These are phyloP conservation scores for Fragum fragum DNA, from an alignment of 2,888 invertebrate genomes.

Conservation along the genomic window DNA sequence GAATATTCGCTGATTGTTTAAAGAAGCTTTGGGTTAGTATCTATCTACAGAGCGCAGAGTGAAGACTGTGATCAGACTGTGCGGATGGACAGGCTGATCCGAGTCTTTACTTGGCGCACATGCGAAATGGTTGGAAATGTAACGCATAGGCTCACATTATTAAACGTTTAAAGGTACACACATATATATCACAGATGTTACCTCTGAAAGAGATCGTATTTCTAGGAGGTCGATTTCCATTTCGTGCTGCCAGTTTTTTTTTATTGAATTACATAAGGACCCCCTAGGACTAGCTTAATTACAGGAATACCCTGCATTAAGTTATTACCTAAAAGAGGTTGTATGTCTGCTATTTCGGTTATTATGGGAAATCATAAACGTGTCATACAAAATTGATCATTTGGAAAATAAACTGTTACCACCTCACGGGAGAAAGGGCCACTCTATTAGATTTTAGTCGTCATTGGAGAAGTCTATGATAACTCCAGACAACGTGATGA, in stretches of 20 bases:
- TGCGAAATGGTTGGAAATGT: too few species aligned
- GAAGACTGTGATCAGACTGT: too few species aligned
- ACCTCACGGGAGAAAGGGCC: too few species aligned
- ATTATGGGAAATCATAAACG: not conserved
- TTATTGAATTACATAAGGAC: not conserved
- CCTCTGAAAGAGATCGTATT: not conserved
- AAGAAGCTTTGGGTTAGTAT: too few species aligned
- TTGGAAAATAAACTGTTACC: not conserved
- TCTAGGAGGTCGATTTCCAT: not conserved
- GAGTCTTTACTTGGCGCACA: too few species aligned
- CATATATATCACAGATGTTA: not conserved
- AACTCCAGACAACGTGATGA: too few species aligned
- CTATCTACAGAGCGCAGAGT: too few species aligned
- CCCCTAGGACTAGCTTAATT: not conserved
- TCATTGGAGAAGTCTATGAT: too few species aligned
- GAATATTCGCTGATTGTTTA: too few species aligned
- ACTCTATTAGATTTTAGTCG: too few species aligned
- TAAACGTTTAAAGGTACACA: not conserved
- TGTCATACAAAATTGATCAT: not conserved
- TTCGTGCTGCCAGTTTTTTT: not conserved
- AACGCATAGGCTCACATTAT: too few species aligned
- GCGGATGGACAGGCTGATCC: too few species aligned
- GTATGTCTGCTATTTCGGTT: not conserved
- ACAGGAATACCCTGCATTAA: not conserved
- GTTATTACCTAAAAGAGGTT: not conserved